Conservation (phyloP, 2,888 invertebrate genomes). For the Cantharis lateralis region DNA sequence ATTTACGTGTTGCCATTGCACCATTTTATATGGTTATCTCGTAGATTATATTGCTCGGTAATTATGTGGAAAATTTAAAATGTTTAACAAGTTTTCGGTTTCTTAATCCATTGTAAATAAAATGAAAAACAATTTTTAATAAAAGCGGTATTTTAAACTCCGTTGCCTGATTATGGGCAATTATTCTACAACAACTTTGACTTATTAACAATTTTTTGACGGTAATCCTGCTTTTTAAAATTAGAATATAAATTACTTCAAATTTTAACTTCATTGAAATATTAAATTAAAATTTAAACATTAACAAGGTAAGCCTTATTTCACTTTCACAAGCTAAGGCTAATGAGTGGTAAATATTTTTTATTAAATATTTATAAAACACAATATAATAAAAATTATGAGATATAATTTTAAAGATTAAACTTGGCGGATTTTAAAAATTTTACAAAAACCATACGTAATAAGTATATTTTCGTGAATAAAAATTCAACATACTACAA, state of each 20-base stretch:
- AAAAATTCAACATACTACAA: background rate
- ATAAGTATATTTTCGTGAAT: background rate
- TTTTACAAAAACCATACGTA: too few species aligned
- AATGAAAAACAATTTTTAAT: background rate
- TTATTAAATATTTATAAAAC: background rate
- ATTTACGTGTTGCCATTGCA: background rate
- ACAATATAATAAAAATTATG: too few species aligned
- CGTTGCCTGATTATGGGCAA: background rate
- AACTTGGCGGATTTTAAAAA: background rate
- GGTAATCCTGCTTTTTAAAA: background rate
- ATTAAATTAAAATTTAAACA: background rate
- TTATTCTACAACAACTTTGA: background rate
- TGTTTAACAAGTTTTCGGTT: background rate
- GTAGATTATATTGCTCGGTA: background rate
- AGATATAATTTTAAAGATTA: background rate
- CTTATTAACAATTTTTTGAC: background rate
- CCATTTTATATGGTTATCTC: background rate
- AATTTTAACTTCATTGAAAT: background rate
- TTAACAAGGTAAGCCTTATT: background rate
- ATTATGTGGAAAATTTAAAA: background rate
- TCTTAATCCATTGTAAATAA: background rate
- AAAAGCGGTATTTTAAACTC: background rate
- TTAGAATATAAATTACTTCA: background rate
- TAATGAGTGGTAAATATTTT: background rate
- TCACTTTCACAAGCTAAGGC: background rate